Evolutionary conservation across 2,888 invertebrate genomes (phyloP).

Genomic region (Oscheius onirici): DNA sequence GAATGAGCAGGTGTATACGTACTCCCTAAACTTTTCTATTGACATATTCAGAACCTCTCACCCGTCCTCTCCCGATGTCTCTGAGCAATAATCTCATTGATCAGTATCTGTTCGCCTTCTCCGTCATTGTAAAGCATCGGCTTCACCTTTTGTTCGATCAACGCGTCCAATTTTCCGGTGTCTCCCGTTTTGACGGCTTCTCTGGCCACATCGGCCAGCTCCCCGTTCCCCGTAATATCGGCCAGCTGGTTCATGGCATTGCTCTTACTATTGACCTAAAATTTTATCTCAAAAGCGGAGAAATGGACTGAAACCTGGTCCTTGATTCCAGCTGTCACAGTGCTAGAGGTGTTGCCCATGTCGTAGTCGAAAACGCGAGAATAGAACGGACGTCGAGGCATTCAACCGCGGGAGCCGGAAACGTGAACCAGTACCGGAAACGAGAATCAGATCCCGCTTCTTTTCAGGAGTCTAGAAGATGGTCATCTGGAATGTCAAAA

Average conservation of each 20-base stretch:
- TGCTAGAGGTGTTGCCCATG: conserved; percentile 66
- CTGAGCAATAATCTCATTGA: conserved; percentile 58
- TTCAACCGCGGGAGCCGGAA: too few relatives aligned
- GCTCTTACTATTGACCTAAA: conserved; percentile 52
- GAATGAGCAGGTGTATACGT: conserved; percentile 40
- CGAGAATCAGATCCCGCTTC: too few relatives aligned
- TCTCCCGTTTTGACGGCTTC: conserved; percentile 57
- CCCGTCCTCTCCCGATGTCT: conserved; percentile 65
- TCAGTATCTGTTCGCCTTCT: conserved; percentile 57
- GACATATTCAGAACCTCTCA: background rate
- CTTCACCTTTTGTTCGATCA: conserved; percentile 58
- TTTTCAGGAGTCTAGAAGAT: too few relatives aligned
- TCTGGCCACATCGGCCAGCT: conserved; percentile 57
- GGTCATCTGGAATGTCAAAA: too few relatives aligned
- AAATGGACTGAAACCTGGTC: conserved; percentile 46
- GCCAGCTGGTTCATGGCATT: conserved; percentile 63
- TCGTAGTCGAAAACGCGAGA: background rate
- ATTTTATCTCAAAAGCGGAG: background rate
- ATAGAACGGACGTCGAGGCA: too few relatives aligned
- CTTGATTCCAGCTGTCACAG: conserved; percentile 68
- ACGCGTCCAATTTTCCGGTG: conserved; percentile 48
- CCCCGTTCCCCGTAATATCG: conserved; percentile 61
- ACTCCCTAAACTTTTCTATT: conserved; percentile 36
- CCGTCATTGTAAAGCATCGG: conserved; percentile 66
- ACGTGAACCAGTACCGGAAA: too few relatives aligned